These are phyloP conservation scores for Phthorimaea operculella DNA, from an alignment of 1,140 invertebrate genomes.

Conservation along the genomic window DNA sequence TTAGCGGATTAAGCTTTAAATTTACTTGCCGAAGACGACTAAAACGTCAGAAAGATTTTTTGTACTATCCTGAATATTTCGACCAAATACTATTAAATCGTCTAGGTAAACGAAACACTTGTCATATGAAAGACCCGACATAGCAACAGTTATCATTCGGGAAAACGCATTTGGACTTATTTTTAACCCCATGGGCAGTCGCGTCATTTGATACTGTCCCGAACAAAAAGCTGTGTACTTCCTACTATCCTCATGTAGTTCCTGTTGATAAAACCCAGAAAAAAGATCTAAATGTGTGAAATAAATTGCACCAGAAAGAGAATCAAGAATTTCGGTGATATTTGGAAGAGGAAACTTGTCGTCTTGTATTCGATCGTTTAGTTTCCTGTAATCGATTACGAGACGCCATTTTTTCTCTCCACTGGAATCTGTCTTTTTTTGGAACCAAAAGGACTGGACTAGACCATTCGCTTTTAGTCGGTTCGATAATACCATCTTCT, in stretches of 20 bases:
- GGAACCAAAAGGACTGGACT: constrained; percentile 20
- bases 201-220: constrained; percentile 20
- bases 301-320: constrained; percentile 17
- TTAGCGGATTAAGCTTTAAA: constrained; percentile 44
- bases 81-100: constrained; percentile 45
- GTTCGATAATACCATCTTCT: constrained; percentile 19
- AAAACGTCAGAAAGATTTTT: constrained; percentile 48
- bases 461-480: constrained; percentile 18
- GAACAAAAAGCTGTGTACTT: constrained; percentile 20
- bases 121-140: constrained; percentile 18
- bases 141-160: constrained; percentile 18
- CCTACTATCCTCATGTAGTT: constrained; percentile 11
- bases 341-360: constrained; percentile 14
- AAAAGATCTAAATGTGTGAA: constrained; percentile 18
- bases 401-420: constrained; percentile 16
- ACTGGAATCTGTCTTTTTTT: constrained; percentile 12
- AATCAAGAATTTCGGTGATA: constrained; percentile 19
- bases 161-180: constrained; percentile 18
- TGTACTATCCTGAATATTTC: constrained; percentile 23
- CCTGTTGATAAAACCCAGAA: constrained; percentile 14
- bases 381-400: constrained; percentile 14
- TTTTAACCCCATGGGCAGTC: constrained; percentile 24
- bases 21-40: constrained; percentile 36
- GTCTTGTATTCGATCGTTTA: constrained; percentile 10
- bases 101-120: constrained; percentile 50